These are phyloP conservation scores for Nannospalax galili DNA, from an alignment of 2,113 vertebrate genomes.

Conservation along the genomic window DNA sequence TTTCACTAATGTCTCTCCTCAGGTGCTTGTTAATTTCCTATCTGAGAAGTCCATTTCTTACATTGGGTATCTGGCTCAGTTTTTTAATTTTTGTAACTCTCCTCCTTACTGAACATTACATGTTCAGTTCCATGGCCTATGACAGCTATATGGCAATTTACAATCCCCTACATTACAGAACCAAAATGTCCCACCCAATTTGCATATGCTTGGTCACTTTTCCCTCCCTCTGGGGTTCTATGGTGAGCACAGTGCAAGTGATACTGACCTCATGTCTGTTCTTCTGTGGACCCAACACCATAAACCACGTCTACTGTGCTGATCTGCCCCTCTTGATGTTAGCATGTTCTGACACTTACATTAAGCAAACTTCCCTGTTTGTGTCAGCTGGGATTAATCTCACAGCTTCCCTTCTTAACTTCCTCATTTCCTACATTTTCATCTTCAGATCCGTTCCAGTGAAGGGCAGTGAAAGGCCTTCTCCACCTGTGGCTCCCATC, in stretches of 20 bases:
- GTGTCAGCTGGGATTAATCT: constrained; percentile 41
- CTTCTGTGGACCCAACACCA: constrained; percentile 51
- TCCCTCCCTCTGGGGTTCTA: constrained; percentile 31
- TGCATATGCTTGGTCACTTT: constrained; percentile 66
- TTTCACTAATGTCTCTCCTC: constrained; percentile 82
- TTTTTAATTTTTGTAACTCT: constrained; percentile 76
- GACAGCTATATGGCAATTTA: constrained; percentile 84
- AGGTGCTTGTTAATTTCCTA: constrained; percentile 79
- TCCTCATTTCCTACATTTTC: constrained; percentile 18
- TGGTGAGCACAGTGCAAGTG: constrained; percentile 52
- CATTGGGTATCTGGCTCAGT: constrained; percentile 76
- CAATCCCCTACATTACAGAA: constrained; percentile 82
- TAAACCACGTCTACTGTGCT: constrained; percentile 58
- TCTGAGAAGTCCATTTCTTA: constrained; percentile 79
- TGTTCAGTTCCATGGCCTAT: constrained; percentile 85
- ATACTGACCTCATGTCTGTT: constrained; percentile 28
- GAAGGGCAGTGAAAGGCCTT: constrained; percentile 51
- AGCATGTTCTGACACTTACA: constrained; percentile 37
- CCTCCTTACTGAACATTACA: constrained; percentile 66
- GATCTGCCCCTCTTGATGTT: constrained; percentile 54
- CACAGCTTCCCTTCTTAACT: constrained; percentile 36
- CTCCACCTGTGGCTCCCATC: constrained; percentile 59
- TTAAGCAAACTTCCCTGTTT: constrained; percentile 58
- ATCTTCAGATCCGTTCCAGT: constrained; percentile 19
- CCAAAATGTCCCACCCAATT: constrained; percentile 54